Evolutionary conservation across 2,888 invertebrate genomes (phyloP), one percentile per base, ranked within the genome.

Genomic region (Drosophila nr. perissopoda): DNA sequence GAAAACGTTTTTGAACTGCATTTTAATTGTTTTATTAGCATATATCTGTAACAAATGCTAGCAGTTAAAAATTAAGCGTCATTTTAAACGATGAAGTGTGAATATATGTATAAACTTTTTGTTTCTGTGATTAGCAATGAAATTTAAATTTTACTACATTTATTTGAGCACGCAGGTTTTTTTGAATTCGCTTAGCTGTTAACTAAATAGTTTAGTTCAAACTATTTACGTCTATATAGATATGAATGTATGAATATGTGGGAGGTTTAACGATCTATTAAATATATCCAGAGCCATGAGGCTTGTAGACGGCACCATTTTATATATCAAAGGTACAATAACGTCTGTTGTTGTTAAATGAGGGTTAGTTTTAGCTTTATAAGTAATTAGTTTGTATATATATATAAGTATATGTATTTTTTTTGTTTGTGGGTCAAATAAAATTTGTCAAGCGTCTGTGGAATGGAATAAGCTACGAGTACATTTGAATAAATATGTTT

Each of bases 111-210:
- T 33, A 25, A 18, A 31, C 42, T 45, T 13, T 31, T 33, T 21
- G 7, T 48, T 4, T 29, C 10, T 42, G 42, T 62, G 67, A 42
- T 40, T 53, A 65, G 25, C 49, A 36, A 33, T 59, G 66, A 42
- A 62, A 48, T 49, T 36, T 40, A 51, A 31, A 58, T 57, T 13
- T 40, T 42, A 31, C 6, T 16, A 42, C 21, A 56, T 67, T 69
- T 70, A 80, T 72, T 87, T 84, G 84, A 84, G 84, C 84, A 84
- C 88, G n/a, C 76, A 79, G 76, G 72, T 74, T 31, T 57, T 58
- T 53, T 45, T 4, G 16, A 45, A 34, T 38, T 51, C 21, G 60
- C 59, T 59, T 71, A 57, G 42, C 59, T 56, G 33, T 16, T 59
- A 59, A 63, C 40, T 60, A 54, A 60, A 61, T 45, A 60, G 27